A percentile compares a stretch with the other conserved stretches of the same genome.
Conservation (phyloP, 2,797 vertebrate genomes). For the Sternotherus odoratus region DNA sequence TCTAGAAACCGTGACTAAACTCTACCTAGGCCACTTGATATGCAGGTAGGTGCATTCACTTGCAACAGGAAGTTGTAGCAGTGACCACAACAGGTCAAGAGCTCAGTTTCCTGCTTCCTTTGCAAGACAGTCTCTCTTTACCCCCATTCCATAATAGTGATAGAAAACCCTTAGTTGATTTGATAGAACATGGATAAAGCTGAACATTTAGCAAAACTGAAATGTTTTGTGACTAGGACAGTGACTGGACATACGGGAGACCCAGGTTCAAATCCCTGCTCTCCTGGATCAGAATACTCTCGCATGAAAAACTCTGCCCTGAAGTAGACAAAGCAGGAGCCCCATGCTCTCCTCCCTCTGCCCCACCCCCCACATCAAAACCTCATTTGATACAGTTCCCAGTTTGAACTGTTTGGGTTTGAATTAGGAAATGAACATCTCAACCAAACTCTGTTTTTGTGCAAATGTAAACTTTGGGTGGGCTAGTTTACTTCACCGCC, state of each 20-base stretch:
- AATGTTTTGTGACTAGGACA: background rate
- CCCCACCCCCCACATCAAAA: background rate
- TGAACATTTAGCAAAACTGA: background rate
- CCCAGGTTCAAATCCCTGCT: background rate
- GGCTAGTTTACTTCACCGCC: too few species aligned
- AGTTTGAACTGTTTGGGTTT: background rate
- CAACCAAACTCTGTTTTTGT: background rate
- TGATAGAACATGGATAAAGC: background rate
- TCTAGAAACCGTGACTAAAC: background rate
- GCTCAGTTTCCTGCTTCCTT: too few species aligned
- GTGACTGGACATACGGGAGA: background rate
- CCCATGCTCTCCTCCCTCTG: background rate
- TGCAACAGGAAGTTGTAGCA: background rate
- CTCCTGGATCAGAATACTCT: too few species aligned
- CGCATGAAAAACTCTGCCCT: too few species aligned
- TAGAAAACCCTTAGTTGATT: background rate
- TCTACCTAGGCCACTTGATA: too few species aligned
- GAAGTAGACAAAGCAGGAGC: too few species aligned
- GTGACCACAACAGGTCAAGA: background rate
- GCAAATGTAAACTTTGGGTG: background rate
- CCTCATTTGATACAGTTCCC: background rate
- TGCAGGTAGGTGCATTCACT: background rate
- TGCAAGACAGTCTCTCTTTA: too few species aligned
- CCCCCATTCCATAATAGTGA: background rate
- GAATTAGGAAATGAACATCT: background rate